Evolutionary conservation across 2,113 vertebrate species (phyloP).

Genomic region (Atlantisia rogersi): DNA sequence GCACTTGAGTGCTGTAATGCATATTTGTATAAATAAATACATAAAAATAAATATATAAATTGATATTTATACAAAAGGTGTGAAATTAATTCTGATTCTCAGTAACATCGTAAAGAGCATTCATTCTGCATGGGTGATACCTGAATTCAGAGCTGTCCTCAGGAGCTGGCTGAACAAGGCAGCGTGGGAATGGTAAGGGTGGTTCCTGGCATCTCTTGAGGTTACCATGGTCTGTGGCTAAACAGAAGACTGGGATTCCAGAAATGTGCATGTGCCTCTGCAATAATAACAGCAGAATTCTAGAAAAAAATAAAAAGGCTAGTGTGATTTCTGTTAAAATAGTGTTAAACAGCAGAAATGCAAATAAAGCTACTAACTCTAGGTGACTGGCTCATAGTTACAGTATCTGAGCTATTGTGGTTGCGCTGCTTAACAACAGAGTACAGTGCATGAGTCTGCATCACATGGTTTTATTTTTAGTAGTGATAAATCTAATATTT

Average conservation of each 20-base stretch:
- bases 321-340: neutral
- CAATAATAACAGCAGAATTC: neutral
- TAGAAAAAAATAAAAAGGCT: neutral
- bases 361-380: neutral
- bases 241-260: neutral
- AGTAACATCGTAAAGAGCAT: neutral
- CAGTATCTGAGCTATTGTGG: neutral
- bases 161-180: neutral
- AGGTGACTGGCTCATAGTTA: neutral
- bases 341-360: neutral
- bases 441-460: neutral
- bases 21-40: neutral
- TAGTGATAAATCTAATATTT: constrained; percentile 5
- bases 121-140: neutral
- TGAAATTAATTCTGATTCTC: neutral
- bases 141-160: neutral
- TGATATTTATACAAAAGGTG: neutral
- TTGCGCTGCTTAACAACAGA: neutral
- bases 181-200: neutral
- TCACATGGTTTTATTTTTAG: constrained; percentile 56
- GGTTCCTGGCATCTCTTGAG: neutral
- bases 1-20: neutral
- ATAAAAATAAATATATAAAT: no score
- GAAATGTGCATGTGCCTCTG: neutral
- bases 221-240: neutral